A percentile compares a stretch with the other conserved stretches of the same genome.
Conservation (phyloP, 2,113 vertebrate genomes). For the Leucosticte australis region DNA sequence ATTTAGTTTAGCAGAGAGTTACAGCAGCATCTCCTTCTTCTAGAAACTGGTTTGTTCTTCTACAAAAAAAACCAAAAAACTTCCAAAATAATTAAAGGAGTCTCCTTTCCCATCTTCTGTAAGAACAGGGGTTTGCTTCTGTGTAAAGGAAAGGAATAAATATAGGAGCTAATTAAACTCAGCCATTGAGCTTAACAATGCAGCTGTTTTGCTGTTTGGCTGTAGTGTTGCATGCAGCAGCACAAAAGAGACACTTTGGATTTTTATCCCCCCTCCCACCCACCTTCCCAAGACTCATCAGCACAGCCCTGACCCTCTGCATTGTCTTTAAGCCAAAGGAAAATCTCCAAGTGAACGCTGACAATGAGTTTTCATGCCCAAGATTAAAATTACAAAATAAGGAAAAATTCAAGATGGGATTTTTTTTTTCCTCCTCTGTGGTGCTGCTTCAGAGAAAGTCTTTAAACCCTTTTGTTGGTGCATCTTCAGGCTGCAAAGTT, state of each 20-base stretch:
- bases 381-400: neutral
- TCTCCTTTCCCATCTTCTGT: neutral
- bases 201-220: neutral
- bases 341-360: neutral
- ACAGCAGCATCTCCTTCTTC: neutral
- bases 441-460: neutral
- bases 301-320: neutral
- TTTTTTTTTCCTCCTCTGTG: neutral
- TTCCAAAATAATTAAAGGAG: neutral
- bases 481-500: neutral
- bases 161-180: neutral
- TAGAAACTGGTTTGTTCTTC: neutral
- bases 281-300: neutral
- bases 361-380: neutral
- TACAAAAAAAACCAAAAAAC: neutral
- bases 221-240: neutral
- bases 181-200: neutral
- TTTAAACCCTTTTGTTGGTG: neutral
- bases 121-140: neutral
- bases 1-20: neutral
- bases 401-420: neutral
- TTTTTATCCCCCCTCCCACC: neutral
- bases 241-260: neutral
- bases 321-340: neutral
- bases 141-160: neutral